A percentile compares a stretch with the other conserved stretches of the same genome.
phyloP scores from a whole-genome alignment of 2,113 vertebrate genomes.

The Grus americana region DNA sequence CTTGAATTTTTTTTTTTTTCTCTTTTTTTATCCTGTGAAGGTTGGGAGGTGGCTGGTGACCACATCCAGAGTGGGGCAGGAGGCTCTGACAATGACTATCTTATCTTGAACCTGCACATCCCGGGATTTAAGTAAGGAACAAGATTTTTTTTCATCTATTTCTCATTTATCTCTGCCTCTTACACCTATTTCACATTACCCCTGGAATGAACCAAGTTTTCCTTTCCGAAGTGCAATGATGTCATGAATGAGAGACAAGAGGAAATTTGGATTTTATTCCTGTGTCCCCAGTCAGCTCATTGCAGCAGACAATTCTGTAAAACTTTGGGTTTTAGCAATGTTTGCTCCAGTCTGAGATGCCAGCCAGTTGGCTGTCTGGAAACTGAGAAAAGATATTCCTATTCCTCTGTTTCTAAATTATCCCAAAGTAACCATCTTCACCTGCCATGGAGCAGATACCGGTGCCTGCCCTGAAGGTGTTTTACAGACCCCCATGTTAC shows the following conservation, averaged over 20 bases:
- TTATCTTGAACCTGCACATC: conserved; percentile 93
- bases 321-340: neutral
- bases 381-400: neutral
- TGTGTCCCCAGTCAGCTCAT: neutral
- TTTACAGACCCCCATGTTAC: neutral
- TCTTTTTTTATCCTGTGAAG: conserved; percentile 62
- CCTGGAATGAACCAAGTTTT: neutral
- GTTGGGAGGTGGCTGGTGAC: conserved; percentile 95
- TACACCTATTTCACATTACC: neutral
- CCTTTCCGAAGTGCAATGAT: neutral
- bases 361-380: neutral
- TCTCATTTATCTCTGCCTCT: neutral
- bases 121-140: conserved; percentile 93
- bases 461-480: neutral
- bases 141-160: neutral
- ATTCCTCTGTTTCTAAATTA: neutral
- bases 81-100: conserved; percentile 95
- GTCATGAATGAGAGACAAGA: neutral
- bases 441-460: neutral
- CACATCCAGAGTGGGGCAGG: conserved; percentile 91
- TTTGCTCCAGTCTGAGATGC: neutral
- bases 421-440: neutral
- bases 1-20: neutral
- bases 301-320: neutral
- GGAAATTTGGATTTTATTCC: neutral